A percentile compares a stretch with the other conserved stretches of the same genome.
Conservation (phyloP, 2,888 invertebrate species). For the Pemphredon lugubris region DNA sequence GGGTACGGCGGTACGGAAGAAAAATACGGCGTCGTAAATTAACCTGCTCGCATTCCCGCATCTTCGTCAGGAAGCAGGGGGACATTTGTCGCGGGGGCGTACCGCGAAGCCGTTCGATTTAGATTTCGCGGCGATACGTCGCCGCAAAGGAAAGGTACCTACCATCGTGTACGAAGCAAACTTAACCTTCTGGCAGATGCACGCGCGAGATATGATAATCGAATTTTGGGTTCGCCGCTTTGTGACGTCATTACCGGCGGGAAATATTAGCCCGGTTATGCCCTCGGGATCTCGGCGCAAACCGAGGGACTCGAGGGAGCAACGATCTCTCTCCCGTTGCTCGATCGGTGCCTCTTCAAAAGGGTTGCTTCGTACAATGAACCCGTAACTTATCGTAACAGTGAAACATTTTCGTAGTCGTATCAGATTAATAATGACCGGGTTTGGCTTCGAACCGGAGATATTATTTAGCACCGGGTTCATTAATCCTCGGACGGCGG, state of each 20-base stretch:
- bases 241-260: conserved; percentile 42
- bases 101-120: conserved; percentile 50
- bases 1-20: conserved; percentile 16
- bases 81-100: conserved; percentile 57
- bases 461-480: too few relatives aligned
- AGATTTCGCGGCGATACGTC: conserved; percentile 48
- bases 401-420: too few relatives aligned
- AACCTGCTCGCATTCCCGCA: conserved; percentile 31
- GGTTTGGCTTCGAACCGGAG: too few relatives aligned
- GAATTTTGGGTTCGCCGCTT: conserved; percentile 53
- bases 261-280: conserved; percentile 15
- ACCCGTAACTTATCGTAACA: conserved; percentile 10
- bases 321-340: too few relatives aligned
- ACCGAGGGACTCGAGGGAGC: too few relatives aligned
- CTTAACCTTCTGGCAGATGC: conserved; percentile 47
- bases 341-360: not conserved
- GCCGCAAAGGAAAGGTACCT: conserved; percentile 7
- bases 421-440: too few relatives aligned
- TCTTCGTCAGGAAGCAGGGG: conserved; percentile 30
- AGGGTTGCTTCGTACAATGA: conserved; percentile 1
- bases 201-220: conserved; percentile 62
- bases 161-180: too few relatives aligned
- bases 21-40: conserved; percentile 48
- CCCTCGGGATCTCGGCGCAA: conserved; percentile 1
- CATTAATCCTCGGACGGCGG: too few relatives aligned